A percentile compares a stretch with the other conserved stretches of the same genome.
Evolutionary conservation across 92 coral and sea anemone species (phyloP).

Genomic region (Porites evermanni): DNA sequence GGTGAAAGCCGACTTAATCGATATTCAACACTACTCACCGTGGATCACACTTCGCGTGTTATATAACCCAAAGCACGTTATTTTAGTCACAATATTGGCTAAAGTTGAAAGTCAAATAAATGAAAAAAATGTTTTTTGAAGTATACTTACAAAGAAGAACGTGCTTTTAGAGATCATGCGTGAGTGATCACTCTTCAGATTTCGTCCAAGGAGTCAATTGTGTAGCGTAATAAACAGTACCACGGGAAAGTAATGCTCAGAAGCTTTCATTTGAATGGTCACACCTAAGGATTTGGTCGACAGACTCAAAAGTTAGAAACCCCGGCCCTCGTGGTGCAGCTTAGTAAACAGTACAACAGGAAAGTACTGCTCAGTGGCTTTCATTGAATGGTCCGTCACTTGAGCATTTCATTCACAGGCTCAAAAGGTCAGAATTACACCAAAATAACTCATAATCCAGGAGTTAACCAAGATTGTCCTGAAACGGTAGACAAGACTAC

Average conservation of each 20-base stretch:
- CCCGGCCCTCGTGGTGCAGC: background rate
- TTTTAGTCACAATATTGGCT: no score
- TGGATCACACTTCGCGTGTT: no score
- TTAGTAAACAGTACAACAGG: background rate
- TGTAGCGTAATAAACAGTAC: background rate
- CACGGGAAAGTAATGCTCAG: background rate
- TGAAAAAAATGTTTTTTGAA: no score
- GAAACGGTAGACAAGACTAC: no score
- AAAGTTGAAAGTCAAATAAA: no score
- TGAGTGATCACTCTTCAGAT: background rate
- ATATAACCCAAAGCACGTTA: no score
- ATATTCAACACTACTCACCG: no score
- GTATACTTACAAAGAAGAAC: no score
- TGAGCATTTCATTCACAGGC: background rate
- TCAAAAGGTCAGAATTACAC: background rate
- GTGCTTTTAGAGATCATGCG: background rate
- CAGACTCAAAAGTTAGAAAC: background rate
- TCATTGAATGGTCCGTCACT: constrained; percentile 10
- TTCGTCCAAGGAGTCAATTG: background rate
- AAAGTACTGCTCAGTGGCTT: background rate
- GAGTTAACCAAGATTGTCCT: no score
- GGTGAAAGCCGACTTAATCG: background rate
- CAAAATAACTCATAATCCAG: no score
- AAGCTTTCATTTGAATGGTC: background rate
- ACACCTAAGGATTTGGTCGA: background rate